Evolutionary conservation across 2,113 vertebrate species (phyloP), one percentile per base, ranked within the genome.

Genomic region (Calyptomena viridis): DNA sequence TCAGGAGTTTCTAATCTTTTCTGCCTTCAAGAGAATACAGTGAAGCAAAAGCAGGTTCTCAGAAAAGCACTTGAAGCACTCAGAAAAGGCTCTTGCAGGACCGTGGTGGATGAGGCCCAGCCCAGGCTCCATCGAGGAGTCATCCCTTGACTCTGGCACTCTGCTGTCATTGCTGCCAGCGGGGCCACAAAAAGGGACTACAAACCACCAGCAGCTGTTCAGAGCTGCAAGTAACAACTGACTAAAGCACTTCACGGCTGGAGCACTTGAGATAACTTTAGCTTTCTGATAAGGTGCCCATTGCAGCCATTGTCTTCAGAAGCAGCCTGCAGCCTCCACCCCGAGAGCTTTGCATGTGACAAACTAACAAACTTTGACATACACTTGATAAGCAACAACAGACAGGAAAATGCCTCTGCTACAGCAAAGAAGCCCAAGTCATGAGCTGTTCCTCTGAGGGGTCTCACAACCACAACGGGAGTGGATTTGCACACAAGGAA

Each of bases 51-150:
- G 8, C 1, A 12, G 44, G 23, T 76, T 84, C 39, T 37, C 8
- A 9, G 75, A 71, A 93, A 79, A 86, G 44, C 62, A 83, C 21
- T n/a, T n/a, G n/a, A n/a, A n/a, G n/a, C n/a, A n/a, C n/a, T n/a
- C n/a, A n/a, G n/a, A n/a, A 92, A 1, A 39, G 0, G 1, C 13
- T 68, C 53, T 14, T 13, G 8, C 18, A 88, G 50, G 64, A 14
- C 53, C 2, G 40, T 8, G 59, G 56, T 18, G 52, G 75, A 59
- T 35, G 30, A 62, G 0, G 0, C 16, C 19, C 60, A 78, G 35
- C 18, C 30, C 30, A 52, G 47, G 47, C 74, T 67, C 55, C 22
- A 39, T 2, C 0, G 49, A 20, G n/a, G 33, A 14, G 12, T n/a
- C 8, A 33, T 8, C 22, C 18, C 2, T 3, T 1, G 20, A 23